Percentiles rank a stretch among this genome's conserved stretches.
Conservation (phyloP, 2,113 vertebrate species). For the Colinus virginianus region DNA sequence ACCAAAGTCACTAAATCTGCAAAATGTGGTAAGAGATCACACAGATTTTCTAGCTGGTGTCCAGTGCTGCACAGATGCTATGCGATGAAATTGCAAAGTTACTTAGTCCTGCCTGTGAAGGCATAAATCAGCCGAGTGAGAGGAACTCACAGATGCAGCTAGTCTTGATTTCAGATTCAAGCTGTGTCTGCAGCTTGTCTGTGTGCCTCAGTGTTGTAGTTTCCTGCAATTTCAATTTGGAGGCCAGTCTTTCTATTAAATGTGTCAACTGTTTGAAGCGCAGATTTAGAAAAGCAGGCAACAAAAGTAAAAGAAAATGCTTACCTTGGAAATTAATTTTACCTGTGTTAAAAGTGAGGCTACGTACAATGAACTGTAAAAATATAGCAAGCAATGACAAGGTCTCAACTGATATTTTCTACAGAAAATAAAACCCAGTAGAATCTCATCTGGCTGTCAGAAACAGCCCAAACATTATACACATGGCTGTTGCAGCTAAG, state of each 20-base stretch:
- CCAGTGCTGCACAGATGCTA: not conserved
- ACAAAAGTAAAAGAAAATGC: not conserved
- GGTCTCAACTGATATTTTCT: constrained; percentile 4
- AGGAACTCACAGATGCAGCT: not conserved
- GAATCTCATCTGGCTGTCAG: constrained; percentile 35
- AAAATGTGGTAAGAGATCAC: constrained; percentile 25
- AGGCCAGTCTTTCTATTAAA: not conserved
- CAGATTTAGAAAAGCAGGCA: not conserved
- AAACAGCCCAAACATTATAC: not conserved
- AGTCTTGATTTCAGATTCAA: not conserved
- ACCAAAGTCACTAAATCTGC: constrained; percentile 44
- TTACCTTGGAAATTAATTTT: not conserved
- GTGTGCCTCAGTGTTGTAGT: not conserved
- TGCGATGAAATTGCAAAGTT: not conserved
- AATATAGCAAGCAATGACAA: not conserved
- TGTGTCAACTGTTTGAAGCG: not conserved
- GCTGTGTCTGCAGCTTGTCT: not conserved
- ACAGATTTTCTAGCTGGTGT: not conserved
- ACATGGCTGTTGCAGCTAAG: not conserved
- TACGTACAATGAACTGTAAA: not conserved
- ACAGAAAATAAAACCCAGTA: constrained; percentile 18
- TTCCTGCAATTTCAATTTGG: not conserved
- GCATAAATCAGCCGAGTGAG: constrained; percentile 7
- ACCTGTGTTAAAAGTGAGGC: not conserved
- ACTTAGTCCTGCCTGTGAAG: not conserved